Conservation (phyloP, 2,113 vertebrate genomes). For the Astur gentilis region DNA sequence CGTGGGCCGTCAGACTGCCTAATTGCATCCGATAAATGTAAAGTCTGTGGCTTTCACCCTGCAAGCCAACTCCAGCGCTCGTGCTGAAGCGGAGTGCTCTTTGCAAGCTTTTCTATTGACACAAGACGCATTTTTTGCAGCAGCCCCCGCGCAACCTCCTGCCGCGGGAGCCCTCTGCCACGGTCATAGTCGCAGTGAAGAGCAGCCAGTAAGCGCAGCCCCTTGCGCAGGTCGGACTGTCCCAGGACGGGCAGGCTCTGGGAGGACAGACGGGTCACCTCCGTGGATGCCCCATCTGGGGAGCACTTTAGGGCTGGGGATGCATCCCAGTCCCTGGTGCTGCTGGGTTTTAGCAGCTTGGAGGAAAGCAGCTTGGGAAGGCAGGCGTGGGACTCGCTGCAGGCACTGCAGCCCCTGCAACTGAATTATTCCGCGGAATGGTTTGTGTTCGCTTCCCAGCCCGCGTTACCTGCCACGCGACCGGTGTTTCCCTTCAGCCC, state of each 20-base stretch:
- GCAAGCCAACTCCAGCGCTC: too few species aligned
- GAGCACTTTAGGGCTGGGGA: background rate
- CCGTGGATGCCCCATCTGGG: too few species aligned
- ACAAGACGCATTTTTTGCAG: background rate
- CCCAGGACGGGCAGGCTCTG: background rate
- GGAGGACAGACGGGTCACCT: background rate
- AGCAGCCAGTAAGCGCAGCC: background rate
- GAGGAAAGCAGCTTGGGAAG: background rate
- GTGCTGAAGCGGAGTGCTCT: too few species aligned
- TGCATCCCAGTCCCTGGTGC: background rate
- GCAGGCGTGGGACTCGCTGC: background rate
- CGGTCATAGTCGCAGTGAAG: background rate
- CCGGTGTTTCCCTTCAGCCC: background rate
- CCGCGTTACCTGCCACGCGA: fast-evolving
- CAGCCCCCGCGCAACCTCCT: background rate
- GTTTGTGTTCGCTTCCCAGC: background rate
- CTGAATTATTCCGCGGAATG: fast-evolving
- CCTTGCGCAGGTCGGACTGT: too few species aligned
- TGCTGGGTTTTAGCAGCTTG: background rate
- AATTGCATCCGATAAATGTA: too few species aligned
- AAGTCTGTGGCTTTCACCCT: background rate
- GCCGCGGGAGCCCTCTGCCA: background rate
- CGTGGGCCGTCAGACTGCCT: background rate
- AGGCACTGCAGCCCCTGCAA: background rate
- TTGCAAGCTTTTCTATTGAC: too few species aligned